Percentiles rank a stretch among this genome's conserved stretches.
These are phyloP conservation scores for Lacerta bilineata DNA, from an alignment of 2,797 vertebrate species.

Conservation along the genomic window DNA sequence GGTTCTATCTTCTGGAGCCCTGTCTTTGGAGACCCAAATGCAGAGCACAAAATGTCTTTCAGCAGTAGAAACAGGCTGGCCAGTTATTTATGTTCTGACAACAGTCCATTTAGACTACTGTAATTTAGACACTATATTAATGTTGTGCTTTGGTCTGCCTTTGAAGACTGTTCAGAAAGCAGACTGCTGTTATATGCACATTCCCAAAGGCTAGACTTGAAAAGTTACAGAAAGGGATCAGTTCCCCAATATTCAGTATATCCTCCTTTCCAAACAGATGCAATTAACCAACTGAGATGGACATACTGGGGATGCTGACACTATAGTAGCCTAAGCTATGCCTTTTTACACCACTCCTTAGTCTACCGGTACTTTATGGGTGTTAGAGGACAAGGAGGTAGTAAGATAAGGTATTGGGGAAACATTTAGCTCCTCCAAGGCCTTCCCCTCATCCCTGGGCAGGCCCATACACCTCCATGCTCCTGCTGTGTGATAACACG, in stretches of 20 bases:
- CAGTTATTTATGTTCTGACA: too few relatives aligned
- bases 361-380: too few relatives aligned
- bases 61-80: too few relatives aligned
- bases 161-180: neutral
- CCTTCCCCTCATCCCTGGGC: too few relatives aligned
- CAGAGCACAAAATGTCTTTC: neutral
- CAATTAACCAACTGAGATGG: neutral
- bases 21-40: neutral
- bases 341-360: neutral
- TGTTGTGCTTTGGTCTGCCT: too few relatives aligned
- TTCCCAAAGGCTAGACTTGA: neutral
- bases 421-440: neutral
- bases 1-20: neutral
- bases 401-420: neutral
- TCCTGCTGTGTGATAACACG: neutral
- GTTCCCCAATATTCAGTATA: neutral
- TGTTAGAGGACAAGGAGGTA: neutral
- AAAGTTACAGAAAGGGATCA: neutral
- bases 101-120: neutral
- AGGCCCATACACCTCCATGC: neutral
- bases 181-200: neutral
- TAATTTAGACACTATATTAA: too few relatives aligned
- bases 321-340: neutral
- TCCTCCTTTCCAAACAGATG: neutral
- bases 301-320: neutral